A percentile compares a stretch with the other conserved stretches of the same genome.
Evolutionary conservation across 1,140 invertebrate genomes (phyloP).

Genomic region (Schmidtea mediterranea): DNA sequence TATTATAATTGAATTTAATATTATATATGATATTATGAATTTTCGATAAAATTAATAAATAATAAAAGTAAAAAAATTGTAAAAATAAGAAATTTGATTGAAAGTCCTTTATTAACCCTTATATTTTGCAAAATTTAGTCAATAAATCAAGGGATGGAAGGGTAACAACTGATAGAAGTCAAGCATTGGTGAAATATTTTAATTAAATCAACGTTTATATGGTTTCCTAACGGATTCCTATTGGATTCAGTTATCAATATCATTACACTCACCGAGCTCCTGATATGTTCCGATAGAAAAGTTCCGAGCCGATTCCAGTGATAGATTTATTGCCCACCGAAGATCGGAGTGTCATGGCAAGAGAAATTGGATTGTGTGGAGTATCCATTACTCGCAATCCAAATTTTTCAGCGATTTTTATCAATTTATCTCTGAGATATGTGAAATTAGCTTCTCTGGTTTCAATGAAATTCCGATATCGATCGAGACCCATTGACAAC

Average conservation of each 20-base stretch:
- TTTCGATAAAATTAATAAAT: too few species aligned
- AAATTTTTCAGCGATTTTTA: constrained; percentile 34
- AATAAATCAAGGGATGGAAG: too few species aligned
- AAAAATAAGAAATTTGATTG: too few species aligned
- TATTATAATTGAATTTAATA: too few species aligned
- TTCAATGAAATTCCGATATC: constrained; percentile 37
- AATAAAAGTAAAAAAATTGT: too few species aligned
- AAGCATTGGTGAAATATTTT: too few species aligned
- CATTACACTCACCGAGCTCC: background rate
- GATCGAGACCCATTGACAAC: constrained; percentile 40
- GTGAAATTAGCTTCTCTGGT: constrained; percentile 39
- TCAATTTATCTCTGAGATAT: constrained; percentile 36
- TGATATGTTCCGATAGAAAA: background rate
- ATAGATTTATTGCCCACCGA: background rate
- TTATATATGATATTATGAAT: too few species aligned
- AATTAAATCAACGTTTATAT: too few species aligned
- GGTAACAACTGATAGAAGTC: too few species aligned
- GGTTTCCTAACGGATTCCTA: too few species aligned
- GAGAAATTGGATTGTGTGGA: constrained; percentile 44
- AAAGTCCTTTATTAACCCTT: too few species aligned
- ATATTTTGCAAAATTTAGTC: too few species aligned
- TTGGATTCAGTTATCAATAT: background rate
- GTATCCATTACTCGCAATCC: constrained; percentile 39
- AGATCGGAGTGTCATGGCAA: constrained; percentile 30
- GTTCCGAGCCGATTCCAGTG: background rate